Percentiles rank a stretch among this genome's conserved stretches.
Evolutionary conservation across 92 coral and sea anemone genomes (phyloP).

Genomic region (Porites evermanni): DNA sequence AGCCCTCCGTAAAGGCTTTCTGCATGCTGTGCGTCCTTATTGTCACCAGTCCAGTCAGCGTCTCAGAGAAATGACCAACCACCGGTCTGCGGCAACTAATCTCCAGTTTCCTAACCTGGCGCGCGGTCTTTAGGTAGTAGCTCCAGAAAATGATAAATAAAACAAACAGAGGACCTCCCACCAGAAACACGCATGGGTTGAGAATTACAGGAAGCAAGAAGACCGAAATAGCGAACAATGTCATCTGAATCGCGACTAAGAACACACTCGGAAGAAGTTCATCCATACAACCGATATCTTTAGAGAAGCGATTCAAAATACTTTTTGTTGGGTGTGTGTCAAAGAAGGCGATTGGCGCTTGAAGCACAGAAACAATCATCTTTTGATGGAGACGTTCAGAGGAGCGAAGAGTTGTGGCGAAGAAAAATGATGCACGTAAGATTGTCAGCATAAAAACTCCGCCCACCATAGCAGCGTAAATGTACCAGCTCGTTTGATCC

Average conservation of each 20-base stretch:
- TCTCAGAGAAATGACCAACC: constrained; percentile 72
- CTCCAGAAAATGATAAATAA: constrained; percentile 66
- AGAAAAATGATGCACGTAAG: constrained; percentile 74
- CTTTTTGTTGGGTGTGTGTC: constrained; percentile 49
- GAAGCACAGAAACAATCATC: constrained; percentile 67
- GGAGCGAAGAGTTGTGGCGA: constrained; percentile 76
- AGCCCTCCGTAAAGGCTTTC: constrained; percentile 72
- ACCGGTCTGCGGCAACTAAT: constrained; percentile 70
- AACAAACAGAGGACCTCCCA: constrained; percentile 64
- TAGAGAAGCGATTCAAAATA: constrained; percentile 72
- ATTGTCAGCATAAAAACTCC: constrained; percentile 72
- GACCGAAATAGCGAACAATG: constrained; percentile 67
- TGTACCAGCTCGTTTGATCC: constrained; percentile 73
- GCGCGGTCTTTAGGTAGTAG: constrained; percentile 79
- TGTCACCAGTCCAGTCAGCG: constrained; percentile 75
- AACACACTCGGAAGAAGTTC: constrained; percentile 84
- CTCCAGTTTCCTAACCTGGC: constrained; percentile 75
- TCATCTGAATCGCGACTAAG: constrained; percentile 75
- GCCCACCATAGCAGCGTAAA: constrained; percentile 75
- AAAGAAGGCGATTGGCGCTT: constrained; percentile 74
- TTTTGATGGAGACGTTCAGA: constrained; percentile 72
- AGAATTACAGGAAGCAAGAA: constrained; percentile 67
- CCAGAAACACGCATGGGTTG: constrained; percentile 66
- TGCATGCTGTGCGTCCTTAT: constrained; percentile 78
- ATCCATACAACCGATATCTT: constrained; percentile 80